Evolutionary conservation across 2,113 vertebrate genomes (phyloP).

Genomic region (Tiliqua scincoides): DNA sequence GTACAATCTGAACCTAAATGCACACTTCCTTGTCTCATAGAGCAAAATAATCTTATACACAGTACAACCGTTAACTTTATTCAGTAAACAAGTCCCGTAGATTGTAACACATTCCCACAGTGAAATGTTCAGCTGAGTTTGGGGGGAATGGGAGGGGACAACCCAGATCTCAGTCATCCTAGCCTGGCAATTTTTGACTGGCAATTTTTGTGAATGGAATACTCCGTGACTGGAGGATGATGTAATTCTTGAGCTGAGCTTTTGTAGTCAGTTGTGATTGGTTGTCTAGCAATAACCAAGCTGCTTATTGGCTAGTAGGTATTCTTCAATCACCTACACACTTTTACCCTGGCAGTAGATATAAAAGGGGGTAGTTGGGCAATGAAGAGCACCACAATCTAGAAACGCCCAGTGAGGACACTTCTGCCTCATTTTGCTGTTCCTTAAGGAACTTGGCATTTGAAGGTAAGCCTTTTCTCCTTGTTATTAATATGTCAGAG

Average conservation of each 20-base stretch:
- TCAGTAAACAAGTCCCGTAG: not conserved
- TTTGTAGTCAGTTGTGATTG: constrained; percentile 71
- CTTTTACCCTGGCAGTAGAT: constrained; percentile 75
- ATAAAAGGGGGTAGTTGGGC: constrained; percentile 77
- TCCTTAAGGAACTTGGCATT: not conserved
- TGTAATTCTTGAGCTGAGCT: constrained; percentile 69
- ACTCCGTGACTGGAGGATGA: constrained; percentile 70
- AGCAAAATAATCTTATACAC: not conserved
- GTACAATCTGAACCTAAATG: not conserved
- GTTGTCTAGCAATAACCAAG: constrained; percentile 56
- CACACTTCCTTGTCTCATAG: not conserved
- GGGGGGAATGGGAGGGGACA: not conserved
- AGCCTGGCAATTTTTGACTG: constrained; percentile 12
- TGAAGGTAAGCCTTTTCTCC: constrained; percentile 23
- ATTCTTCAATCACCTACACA: constrained; percentile 76
- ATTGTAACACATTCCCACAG: not conserved
- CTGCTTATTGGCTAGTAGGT: constrained; percentile 73
- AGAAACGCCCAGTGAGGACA: constrained; percentile 23
- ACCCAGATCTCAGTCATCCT: not conserved
- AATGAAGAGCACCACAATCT: constrained; percentile 41
- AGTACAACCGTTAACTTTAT: too few relatives aligned
- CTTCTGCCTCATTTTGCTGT: not conserved
- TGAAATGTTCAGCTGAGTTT: too few relatives aligned
- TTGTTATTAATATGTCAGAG: not conserved
- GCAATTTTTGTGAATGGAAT: constrained; percentile 83